Percentiles rank a stretch among this genome's conserved stretches.
Conservation (phyloP, 1,140 invertebrate genomes). For the Theocolax elegans region DNA sequence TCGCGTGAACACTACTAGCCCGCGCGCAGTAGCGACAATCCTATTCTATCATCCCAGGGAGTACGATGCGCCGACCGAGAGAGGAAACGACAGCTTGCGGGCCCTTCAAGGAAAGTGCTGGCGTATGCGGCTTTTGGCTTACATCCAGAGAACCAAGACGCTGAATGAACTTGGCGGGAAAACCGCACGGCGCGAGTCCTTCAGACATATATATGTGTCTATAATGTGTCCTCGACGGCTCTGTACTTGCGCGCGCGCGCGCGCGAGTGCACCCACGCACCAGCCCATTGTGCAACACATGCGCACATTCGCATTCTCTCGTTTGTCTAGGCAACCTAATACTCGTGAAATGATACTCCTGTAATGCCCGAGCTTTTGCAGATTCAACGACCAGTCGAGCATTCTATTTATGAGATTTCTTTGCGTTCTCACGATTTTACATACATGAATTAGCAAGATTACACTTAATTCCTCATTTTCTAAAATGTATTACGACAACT, state of each 20-base stretch:
- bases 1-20: slow-evolving; percentile 21
- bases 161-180: slow-evolving; percentile 65
- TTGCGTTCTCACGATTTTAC: too few relatives aligned
- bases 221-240: slow-evolving; percentile 18
- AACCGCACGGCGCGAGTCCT: slow-evolving; percentile 45
- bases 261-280: too few relatives aligned
- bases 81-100: slow-evolving; percentile 43
- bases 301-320: neutral
- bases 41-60: slow-evolving; percentile 22
- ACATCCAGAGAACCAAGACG: slow-evolving; percentile 53
- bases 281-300: slow-evolving; percentile 4
- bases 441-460: too few relatives aligned
- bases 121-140: slow-evolving; percentile 62
- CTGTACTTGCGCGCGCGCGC: too few relatives aligned
- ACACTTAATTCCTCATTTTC: too few relatives aligned
- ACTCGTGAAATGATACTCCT: too few relatives aligned
- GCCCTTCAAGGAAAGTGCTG: slow-evolving; percentile 44
- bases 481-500: too few relatives aligned
- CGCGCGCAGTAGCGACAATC: slow-evolving; percentile 10
- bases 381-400: too few relatives aligned
- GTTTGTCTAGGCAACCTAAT: too few relatives aligned
- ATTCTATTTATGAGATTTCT: too few relatives aligned
- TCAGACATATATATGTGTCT: neutral
- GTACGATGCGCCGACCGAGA: neutral
- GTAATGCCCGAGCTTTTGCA: too few relatives aligned